These are phyloP conservation scores for Spilogale gracilis DNA, from an alignment of 2,113 vertebrate species.

Conservation along the genomic window DNA sequence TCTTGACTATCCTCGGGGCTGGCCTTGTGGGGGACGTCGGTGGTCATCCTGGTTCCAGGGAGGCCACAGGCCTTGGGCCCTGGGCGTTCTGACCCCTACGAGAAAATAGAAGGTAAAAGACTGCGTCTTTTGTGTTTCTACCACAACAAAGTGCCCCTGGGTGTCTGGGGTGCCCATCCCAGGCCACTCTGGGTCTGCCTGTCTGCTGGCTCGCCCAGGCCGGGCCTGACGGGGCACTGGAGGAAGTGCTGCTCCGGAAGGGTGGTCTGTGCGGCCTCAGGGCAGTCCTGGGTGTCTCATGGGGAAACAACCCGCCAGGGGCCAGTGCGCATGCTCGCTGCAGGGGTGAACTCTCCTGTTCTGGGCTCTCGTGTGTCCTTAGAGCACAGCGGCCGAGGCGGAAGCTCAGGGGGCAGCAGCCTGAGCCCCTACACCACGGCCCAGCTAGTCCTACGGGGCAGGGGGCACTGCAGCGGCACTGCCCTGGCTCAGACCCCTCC, in stretches of 20 bases:
- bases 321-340: neutral
- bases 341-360: neutral
- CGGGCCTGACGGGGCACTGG: neutral
- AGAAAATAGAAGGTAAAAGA: constrained; percentile 20
- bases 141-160: neutral
- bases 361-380: too few relatives aligned
- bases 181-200: neutral
- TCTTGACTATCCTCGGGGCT: constrained; percentile 93
- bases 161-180: neutral
- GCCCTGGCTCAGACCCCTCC: neutral
- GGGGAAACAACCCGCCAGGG: neutral
- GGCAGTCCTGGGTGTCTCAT: fast-evolving
- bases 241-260: neutral
- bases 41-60: constrained; percentile 91
- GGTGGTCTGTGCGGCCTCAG: neutral
- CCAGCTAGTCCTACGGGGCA: neutral
- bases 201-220: neutral
- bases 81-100: constrained; percentile 85
- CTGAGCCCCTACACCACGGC: neutral
- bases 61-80: constrained; percentile 75
- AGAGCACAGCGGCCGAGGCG: neutral
- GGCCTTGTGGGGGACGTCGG: constrained; percentile 92
- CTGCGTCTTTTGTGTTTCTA: too few relatives aligned
- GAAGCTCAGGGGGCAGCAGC: neutral
- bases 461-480: fast-evolving